Base-by-base conservation (phyloP, 1,140 invertebrate genomes). In the Brachionus calyciflorus region DNA sequence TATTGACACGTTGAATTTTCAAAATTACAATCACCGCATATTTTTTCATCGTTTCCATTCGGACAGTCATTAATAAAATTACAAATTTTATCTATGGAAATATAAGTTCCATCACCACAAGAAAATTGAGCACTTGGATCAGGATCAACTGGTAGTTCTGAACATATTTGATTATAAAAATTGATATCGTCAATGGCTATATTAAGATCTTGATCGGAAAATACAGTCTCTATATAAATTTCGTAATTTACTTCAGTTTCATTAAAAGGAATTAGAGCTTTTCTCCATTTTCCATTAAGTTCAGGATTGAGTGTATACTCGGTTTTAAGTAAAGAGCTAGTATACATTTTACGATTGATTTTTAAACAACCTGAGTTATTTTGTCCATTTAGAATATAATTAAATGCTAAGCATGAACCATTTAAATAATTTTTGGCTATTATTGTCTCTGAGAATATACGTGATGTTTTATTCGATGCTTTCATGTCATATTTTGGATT, bases 181-280 rank as follows among this genome's bases (percentile, higher is more conserved):
- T 78, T 78, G 14, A 79, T 57, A 57, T 81, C 80, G 49, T 81
- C 80, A 7, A 81, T 79, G 3, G 79, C 78, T 40, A 81, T 12
- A 26, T 79, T 55, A 24, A 55, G 46, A 48, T 76, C 77, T 14
- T 37, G 24, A 30, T 68, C 12, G 46, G 69, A 49, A 77, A 78
- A 51, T 21, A 9, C 19, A 78, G 37, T 30, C 68, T 65, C 37
- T 5, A 55, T 0, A 44, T 60, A 63, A 76, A 76, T 76, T 76
- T 76, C 49, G 19, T 46, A 76, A 17, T 57, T 60, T 7, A 24
- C 37, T 0, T 21, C 40, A 40, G 28, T 2, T 14, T 12, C 17
- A 2, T n/a, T 12, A n/a, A 73, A 28, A n/a, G 46, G 33, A 21
- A 51, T 41, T 21, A 37, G 28, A 26, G 17, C 69, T 41, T 33